These are phyloP conservation scores for Fukomys damarensis DNA, from an alignment of 2,113 vertebrate genomes.

Conservation along the genomic window DNA sequence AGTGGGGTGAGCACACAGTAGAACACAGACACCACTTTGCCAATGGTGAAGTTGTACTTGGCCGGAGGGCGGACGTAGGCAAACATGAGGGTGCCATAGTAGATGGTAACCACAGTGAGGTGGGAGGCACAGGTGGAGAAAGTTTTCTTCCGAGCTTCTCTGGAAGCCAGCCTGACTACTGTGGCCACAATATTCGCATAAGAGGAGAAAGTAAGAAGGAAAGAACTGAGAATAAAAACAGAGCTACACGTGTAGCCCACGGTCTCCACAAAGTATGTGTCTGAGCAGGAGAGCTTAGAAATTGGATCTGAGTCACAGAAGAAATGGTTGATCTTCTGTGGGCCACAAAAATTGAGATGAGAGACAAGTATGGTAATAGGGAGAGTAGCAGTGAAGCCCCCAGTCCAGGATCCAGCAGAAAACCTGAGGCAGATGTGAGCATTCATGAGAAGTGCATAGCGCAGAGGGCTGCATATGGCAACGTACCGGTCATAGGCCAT, in stretches of 20 bases:
- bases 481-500: constrained; percentile 63
- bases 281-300: constrained; percentile 70
- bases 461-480: constrained; percentile 54
- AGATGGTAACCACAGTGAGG: constrained; percentile 66
- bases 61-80: constrained; percentile 61
- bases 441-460: constrained; percentile 54
- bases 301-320: constrained; percentile 78
- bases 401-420: constrained; percentile 30
- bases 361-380: constrained; percentile 51
- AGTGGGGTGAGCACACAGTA: constrained; percentile 65
- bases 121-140: constrained; percentile 72
- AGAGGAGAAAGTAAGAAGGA: constrained; percentile 61
- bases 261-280: constrained; percentile 55
- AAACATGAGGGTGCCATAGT: constrained; percentile 74
- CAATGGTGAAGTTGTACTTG: constrained; percentile 64
- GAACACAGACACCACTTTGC: constrained; percentile 69
- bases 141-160: constrained; percentile 41
- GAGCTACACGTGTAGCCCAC: constrained; percentile 64
- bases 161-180: constrained; percentile 59
- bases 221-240: constrained; percentile 63
- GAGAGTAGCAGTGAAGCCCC: constrained; percentile 57
- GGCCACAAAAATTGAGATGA: constrained; percentile 66
- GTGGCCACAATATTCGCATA: constrained; percentile 59
- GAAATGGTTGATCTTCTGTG: constrained; percentile 65
- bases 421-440: not conserved